phyloP scores from a whole-genome alignment of 2,113 vertebrate genomes.

The Telmatochromis sp. region DNA sequence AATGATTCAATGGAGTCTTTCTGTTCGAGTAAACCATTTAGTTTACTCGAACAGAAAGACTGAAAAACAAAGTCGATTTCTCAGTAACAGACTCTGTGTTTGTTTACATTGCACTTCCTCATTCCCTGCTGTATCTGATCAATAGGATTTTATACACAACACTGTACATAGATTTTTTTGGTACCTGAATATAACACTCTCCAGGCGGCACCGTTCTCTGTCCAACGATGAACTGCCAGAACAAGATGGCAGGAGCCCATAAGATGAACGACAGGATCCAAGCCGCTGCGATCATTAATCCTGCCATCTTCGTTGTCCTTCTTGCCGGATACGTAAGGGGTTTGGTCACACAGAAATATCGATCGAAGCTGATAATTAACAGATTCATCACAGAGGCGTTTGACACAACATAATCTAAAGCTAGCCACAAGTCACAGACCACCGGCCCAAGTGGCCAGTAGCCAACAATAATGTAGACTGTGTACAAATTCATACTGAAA shows the following conservation, averaged over 20 bases:
- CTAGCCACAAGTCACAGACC: slow-evolving; percentile 94
- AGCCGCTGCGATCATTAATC: slow-evolving; percentile 91
- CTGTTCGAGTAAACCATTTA: fast-evolving
- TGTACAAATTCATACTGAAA: slow-evolving; percentile 98
- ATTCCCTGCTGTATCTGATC: not conserved
- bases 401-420: slow-evolving; percentile 94
- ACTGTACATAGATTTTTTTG: not conserved
- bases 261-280: slow-evolving; percentile 98
- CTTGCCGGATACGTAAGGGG: slow-evolving; percentile 89
- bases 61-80: not conserved
- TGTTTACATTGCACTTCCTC: not conserved
- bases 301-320: slow-evolving; percentile 96
- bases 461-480: slow-evolving; percentile 92
- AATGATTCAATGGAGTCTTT: not conserved
- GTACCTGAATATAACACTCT: slow-evolving; percentile 86
- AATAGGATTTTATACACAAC: not conserved
- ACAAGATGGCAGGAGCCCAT: slow-evolving; percentile 96
- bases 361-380: slow-evolving; percentile 96
- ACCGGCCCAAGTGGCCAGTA: slow-evolving; percentile 95
- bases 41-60: fast-evolving
- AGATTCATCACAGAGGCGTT: slow-evolving; percentile 98
- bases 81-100: not conserved
- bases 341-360: slow-evolving; percentile 98
- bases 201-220: slow-evolving; percentile 84
- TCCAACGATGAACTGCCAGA: slow-evolving; percentile 98